Evolutionary conservation across 2,113 vertebrate species (phyloP).

Genomic region (Speoplatyrhinus poulsoni): DNA sequence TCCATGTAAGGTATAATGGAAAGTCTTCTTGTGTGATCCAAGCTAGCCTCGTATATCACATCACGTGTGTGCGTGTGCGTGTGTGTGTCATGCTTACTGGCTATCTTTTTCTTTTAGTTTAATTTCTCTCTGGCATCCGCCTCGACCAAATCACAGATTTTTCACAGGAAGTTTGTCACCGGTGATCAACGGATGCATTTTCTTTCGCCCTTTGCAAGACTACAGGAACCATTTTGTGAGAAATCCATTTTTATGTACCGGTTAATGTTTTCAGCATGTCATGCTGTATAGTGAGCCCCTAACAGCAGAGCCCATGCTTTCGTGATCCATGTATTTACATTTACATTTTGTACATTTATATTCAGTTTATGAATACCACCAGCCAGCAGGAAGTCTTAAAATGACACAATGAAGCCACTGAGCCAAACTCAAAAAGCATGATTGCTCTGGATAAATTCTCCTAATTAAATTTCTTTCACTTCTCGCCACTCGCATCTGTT

Average conservation of each 20-base stretch:
- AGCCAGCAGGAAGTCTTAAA: no score
- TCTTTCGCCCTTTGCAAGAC: conserved; percentile 42
- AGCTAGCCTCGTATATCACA: conserved; percentile 68
- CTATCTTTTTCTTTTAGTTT: conserved; percentile 41
- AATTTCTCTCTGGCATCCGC: conserved; percentile 44
- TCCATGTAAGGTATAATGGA: conserved; percentile 72
- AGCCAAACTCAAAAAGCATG: no score
- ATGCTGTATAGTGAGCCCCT: conserved; percentile 19
- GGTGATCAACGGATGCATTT: conserved; percentile 55
- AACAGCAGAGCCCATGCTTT: conserved; percentile 33
- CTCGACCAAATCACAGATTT: conserved; percentile 19
- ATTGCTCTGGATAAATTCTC: no score
- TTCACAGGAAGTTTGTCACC: conserved; percentile 55
- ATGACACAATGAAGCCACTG: no score
- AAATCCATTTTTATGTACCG: conserved; percentile 67
- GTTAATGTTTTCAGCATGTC: conserved; percentile 65
- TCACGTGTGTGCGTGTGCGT: conserved; percentile 32
- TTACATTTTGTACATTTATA: conserved; percentile 19
- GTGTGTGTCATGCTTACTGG: background rate
- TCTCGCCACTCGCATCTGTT: no score
- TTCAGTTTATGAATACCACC: no score
- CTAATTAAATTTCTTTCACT: no score
- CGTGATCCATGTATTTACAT: conserved; percentile 55
- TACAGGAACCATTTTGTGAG: conserved; percentile 69
- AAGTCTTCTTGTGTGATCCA: conserved; percentile 49